Conservation (phyloP, 2,113 vertebrate genomes). For the Poeciliopsis retropinna region DNA sequence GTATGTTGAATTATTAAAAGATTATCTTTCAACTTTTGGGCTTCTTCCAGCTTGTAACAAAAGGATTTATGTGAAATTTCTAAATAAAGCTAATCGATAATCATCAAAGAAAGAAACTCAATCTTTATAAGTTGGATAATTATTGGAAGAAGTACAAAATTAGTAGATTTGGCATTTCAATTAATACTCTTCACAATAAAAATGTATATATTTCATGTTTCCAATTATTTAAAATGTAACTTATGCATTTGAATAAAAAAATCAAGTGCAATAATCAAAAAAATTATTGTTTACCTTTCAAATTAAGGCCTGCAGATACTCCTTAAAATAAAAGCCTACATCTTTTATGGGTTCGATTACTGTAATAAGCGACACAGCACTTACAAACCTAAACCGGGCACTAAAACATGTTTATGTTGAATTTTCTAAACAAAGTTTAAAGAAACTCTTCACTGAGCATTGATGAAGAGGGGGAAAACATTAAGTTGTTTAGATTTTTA, state of each 20-base stretch:
- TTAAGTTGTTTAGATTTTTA: too few relatives aligned
- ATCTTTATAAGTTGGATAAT: neutral
- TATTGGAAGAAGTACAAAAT: neutral
- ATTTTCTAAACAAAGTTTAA: neutral
- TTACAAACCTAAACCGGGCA: neutral
- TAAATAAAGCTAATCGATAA: neutral
- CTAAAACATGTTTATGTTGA: neutral
- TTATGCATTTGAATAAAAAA: neutral
- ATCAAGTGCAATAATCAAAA: neutral
- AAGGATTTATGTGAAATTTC: neutral
- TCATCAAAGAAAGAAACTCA: neutral
- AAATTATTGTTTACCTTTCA: neutral
- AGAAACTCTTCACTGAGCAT: too few relatives aligned
- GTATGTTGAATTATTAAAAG: neutral
- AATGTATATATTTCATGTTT: neutral
- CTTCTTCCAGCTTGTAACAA: neutral
- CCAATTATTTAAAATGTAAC: neutral
- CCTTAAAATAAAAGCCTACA: neutral
- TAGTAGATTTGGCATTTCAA: neutral
- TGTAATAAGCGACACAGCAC: neutral
- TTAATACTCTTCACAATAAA: neutral
- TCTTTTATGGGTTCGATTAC: neutral
- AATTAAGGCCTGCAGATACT: neutral
- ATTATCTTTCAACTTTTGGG: neutral
- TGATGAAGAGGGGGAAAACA: too few relatives aligned